Conservation (phyloP, 2,888 invertebrate genomes). For the Thereva unica region DNA sequence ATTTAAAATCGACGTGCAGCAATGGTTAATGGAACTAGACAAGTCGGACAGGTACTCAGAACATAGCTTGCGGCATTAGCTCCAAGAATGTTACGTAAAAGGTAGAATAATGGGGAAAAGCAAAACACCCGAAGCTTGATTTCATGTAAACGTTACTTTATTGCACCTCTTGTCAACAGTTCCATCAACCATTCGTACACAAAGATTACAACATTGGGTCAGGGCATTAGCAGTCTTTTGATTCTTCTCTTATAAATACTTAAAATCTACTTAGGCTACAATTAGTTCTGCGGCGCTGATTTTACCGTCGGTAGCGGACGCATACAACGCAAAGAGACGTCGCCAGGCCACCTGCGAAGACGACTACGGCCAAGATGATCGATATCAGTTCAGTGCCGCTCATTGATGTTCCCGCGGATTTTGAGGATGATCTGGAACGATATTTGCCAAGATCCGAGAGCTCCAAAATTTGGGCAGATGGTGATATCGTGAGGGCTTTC, state of each 20-base stretch:
- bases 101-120: conserved; percentile 1
- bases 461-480: conserved; percentile 70
- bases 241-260: background rate
- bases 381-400: conserved; percentile 80
- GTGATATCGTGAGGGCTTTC: conserved; percentile 67
- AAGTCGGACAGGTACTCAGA: background rate
- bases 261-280: conserved; percentile 1
- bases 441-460: conserved; percentile 55
- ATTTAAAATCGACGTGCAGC: conserved; percentile 41
- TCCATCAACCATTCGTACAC: conserved; percentile 26
- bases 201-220: background rate
- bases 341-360: conserved; percentile 78
- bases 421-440: conserved; percentile 57
- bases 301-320: conserved; percentile 62
- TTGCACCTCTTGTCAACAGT: conserved; percentile 25
- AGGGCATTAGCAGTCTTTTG: background rate
- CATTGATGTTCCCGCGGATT: conserved; percentile 54
- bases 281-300: background rate
- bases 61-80: background rate
- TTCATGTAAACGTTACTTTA: conserved; percentile 27
- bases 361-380: conserved; percentile 77
- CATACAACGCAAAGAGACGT: conserved; percentile 80
- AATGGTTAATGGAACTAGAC: conserved; percentile 29
- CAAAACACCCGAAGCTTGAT: conserved; percentile 15
- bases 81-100: background rate